A percentile compares a stretch with the other conserved stretches of the same genome.
These are phyloP conservation scores for Erebia aethiops DNA, from an alignment of 2,888 invertebrate species.

Conservation along the genomic window DNA sequence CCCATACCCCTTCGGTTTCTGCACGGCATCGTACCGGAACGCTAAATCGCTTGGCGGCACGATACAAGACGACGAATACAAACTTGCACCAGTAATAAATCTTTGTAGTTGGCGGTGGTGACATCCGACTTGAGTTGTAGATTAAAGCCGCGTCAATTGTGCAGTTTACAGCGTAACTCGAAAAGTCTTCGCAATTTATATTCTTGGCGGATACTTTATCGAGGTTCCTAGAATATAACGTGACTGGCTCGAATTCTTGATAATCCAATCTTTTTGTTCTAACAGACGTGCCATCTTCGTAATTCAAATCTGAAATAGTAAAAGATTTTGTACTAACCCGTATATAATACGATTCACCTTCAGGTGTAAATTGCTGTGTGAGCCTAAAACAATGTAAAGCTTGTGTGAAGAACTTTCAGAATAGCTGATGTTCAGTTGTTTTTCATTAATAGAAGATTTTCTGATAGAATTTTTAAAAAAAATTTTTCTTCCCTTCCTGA, in stretches of 20 bases:
- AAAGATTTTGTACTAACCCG: no score
- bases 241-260: conserved; percentile 58
- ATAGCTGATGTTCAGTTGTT: no score
- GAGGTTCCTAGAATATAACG: conserved; percentile 45
- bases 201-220: conserved; percentile 50
- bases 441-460: no score
- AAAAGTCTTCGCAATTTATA: conserved; percentile 63
- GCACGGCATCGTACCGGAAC: no score
- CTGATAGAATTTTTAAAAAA: no score
- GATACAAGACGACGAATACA: conserved; percentile 33
- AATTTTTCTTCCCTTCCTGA: no score
- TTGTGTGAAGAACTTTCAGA: no score
- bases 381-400: no score
- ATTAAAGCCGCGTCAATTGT: conserved; percentile 59
- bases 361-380: no score
- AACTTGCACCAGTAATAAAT: conserved; percentile 68
- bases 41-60: no score
- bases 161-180: conserved; percentile 60
- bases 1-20: no score
- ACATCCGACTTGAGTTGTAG: conserved; percentile 61
- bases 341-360: no score
- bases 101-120: conserved; percentile 64
- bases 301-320: conserved; percentile 31
- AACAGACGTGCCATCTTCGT: conserved; percentile 22
- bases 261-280: conserved; percentile 40